Conservation (phyloP, 2,113 vertebrate species). For the Odocoileus hemionus region DNA sequence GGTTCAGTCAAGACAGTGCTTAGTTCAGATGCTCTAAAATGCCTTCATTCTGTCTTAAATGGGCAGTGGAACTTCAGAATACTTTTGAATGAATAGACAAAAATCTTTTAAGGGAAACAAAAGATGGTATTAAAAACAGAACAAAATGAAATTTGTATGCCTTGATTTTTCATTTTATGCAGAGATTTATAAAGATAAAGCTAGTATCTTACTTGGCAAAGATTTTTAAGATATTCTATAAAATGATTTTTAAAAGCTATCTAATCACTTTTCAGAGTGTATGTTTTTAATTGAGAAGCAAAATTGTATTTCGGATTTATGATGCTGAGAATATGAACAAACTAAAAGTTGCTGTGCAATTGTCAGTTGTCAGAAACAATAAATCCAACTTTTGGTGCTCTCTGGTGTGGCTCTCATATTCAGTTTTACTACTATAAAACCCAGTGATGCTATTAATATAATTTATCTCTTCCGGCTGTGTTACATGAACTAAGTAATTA, state of each 20-base stretch:
- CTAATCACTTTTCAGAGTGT: neutral
- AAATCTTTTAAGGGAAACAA: neutral
- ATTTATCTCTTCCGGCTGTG: neutral
- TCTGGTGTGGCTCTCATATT: neutral
- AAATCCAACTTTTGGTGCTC: slow-evolving; percentile 38
- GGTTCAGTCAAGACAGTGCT: slow-evolving; percentile 78
- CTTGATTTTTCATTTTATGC: slow-evolving; percentile 27
- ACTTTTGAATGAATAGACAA: slow-evolving; percentile 1
- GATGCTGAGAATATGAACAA: neutral
- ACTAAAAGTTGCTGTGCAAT: neutral
- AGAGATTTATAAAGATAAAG: slow-evolving; percentile 39
- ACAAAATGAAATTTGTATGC: slow-evolving; percentile 17
- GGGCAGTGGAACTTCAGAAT: neutral
- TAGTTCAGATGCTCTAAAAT: slow-evolving; percentile 43
- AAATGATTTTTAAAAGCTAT: slow-evolving; percentile 21
- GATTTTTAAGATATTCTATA: slow-evolving; percentile 20
- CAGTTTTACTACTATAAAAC: neutral
- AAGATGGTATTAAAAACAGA: slow-evolving; percentile 27
- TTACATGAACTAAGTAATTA: neutral
- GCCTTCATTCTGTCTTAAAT: neutral
- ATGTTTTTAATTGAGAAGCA: slow-evolving; percentile 35
- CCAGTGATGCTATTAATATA: neutral
- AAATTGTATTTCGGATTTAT: slow-evolving; percentile 30
- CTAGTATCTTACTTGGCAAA: neutral
- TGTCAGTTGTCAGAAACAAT: slow-evolving; percentile 38